Percentiles rank a stretch among this genome's conserved stretches.
Conservation (phyloP, 2,888 invertebrate genomes). For the Leucophora obtusa region DNA sequence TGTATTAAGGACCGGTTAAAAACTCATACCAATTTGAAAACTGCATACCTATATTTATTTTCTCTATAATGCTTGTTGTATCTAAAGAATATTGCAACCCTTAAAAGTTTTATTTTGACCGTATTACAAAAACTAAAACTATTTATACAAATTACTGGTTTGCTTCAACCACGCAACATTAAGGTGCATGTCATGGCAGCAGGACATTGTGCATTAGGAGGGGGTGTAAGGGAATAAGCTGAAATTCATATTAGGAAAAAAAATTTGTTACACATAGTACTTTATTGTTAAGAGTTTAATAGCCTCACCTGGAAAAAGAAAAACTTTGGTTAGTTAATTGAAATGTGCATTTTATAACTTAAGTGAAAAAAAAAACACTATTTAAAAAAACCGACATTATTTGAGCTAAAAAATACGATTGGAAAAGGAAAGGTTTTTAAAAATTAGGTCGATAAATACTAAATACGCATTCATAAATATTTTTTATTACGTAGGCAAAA, state of each 20-base stretch:
- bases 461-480: no score
- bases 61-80: background rate
- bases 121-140: background rate
- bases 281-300: slow-evolving; percentile 21
- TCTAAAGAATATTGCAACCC: background rate
- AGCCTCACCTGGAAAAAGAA: slow-evolving; percentile 20
- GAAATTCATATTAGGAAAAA: background rate
- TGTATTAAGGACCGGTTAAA: background rate
- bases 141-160: slow-evolving; percentile 57
- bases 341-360: slow-evolving; percentile 43
- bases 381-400: no score
- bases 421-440: no score
- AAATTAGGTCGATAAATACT: no score
- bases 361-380: no score
- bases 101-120: background rate
- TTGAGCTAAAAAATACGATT: no score
- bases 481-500: no score
- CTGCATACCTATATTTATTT: background rate
- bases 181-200: slow-evolving; percentile 66
- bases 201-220: slow-evolving; percentile 13
- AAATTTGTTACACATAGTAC: background rate
- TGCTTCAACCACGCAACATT: slow-evolving; percentile 71
- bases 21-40: background rate
- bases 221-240: slow-evolving; percentile 20
- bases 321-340: background rate